Evolutionary conservation across 2,888 invertebrate genomes (phyloP).

Genomic region (Amaurobius ferox): DNA sequence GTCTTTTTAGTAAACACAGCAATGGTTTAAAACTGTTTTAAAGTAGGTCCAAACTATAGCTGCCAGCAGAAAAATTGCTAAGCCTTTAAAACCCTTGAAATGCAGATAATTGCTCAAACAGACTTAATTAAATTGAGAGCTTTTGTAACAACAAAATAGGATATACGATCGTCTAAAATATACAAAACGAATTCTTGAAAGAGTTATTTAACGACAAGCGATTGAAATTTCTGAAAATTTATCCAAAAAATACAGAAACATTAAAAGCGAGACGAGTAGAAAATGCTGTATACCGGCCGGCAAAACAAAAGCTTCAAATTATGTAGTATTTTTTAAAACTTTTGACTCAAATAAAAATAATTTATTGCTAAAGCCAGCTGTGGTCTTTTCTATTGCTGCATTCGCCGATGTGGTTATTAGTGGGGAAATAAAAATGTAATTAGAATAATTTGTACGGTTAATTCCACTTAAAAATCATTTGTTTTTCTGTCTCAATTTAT

Average conservation of each 20-base stretch:
- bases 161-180: conserved; percentile 42
- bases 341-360: conserved; percentile 50
- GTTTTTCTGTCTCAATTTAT: neutral
- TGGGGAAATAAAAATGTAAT: conserved; percentile 48
- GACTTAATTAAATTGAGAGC: conserved; percentile 69
- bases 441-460: conserved; percentile 49
- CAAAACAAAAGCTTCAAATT: conserved; percentile 22
- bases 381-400: conserved; percentile 29
- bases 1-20: too few relatives aligned
- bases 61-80: conserved; percentile 12
- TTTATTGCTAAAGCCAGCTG: conserved; percentile 66
- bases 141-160: conserved; percentile 44
- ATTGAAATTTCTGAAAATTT: conserved; percentile 36
- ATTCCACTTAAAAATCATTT: neutral
- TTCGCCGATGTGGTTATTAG: conserved; percentile 34
- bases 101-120: conserved; percentile 63
- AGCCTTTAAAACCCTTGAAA: conserved; percentile 37
- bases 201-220: conserved; percentile 64
- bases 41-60: too few relatives aligned
- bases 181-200: conserved; percentile 52
- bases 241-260: conserved; percentile 3
- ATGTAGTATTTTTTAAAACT: conserved; percentile 31
- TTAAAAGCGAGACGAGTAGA: conserved; percentile 17
- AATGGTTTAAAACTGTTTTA: too few relatives aligned
- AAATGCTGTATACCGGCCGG: conserved; percentile 11